Conservation (phyloP, 2,113 vertebrate species). For the Ochotona curzoniae region DNA sequence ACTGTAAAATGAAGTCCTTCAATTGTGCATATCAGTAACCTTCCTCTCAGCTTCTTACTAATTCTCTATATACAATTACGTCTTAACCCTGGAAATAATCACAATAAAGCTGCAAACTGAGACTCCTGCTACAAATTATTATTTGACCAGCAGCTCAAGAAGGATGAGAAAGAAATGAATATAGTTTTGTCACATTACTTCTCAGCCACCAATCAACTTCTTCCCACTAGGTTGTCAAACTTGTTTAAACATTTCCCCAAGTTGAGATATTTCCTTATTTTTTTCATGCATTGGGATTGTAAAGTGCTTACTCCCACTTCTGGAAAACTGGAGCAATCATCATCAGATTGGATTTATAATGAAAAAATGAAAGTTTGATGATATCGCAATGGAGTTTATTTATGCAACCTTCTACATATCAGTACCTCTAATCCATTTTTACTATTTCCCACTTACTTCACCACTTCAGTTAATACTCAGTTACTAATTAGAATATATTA, state of each 20-base stretch:
- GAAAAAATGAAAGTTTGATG: not conserved
- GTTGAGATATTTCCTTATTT: not conserved
- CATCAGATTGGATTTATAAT: not conserved
- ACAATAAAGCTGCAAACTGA: not conserved
- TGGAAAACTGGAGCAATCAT: not conserved
- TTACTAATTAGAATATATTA: not conserved
- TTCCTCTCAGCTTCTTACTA: not conserved
- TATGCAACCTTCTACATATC: not conserved
- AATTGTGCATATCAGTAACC: not conserved
- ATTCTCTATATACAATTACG: not conserved
- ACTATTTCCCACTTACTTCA: not conserved
- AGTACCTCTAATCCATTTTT: not conserved
- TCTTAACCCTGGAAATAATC: not conserved
- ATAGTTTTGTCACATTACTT: not conserved
- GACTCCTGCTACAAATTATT: slow-evolving; percentile 1
- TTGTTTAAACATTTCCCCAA: not conserved
- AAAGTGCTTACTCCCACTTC: not conserved
- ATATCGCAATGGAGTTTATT: no score
- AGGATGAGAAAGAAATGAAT: not conserved
- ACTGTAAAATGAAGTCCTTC: not conserved
- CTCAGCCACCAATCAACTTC: not conserved
- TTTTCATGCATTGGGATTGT: not conserved
- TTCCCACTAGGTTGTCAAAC: not conserved
- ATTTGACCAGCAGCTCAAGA: not conserved
- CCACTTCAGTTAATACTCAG: not conserved